Percentiles rank a stretch among this genome's conserved stretches.
Evolutionary conservation across 2,888 invertebrate genomes (phyloP).

Genomic region (Actias luna): DNA sequence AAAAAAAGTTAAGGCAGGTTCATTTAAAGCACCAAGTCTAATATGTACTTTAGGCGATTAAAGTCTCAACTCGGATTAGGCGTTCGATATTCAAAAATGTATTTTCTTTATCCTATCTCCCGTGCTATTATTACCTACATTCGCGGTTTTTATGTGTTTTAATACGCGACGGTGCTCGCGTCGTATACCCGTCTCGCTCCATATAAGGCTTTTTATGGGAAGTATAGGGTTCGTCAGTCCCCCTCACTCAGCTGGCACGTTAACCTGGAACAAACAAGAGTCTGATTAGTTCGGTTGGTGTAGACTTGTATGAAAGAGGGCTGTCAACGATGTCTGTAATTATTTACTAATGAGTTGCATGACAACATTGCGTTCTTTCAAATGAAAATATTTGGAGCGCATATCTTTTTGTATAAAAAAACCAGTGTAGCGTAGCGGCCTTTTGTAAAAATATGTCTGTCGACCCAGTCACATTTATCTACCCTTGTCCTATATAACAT

Average conservation of each 20-base stretch:
- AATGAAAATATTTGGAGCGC: neutral
- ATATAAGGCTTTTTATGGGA: conserved; percentile 69
- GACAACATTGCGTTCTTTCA: neutral
- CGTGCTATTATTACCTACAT: conserved; percentile 64
- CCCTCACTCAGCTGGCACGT: conserved; percentile 56
- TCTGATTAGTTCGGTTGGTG: conserved; percentile 41
- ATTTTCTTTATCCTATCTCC: conserved; percentile 37
- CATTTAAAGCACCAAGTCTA: conserved; percentile 50
- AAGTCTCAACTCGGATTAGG: conserved; percentile 45
- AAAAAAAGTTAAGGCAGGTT: conserved; percentile 50
- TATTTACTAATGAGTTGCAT: neutral
- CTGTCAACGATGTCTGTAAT: conserved; percentile 2
- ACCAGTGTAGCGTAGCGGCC: neutral
- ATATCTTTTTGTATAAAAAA: neutral
- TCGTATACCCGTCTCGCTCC: conserved; percentile 71
- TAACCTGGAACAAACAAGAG: conserved; percentile 66
- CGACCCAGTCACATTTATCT: too few relatives aligned
- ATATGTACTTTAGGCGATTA: conserved; percentile 36
- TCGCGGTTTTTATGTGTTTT: conserved; percentile 61
- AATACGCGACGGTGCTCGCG: conserved; percentile 67
- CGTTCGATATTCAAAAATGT: conserved; percentile 44
- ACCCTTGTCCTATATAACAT: too few relatives aligned
- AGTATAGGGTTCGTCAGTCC: conserved; percentile 51
- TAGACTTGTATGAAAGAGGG: neutral
- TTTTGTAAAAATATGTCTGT: neutral